These are phyloP conservation scores for Ardeotis arabs DNA, from an alignment of 2,113 vertebrate species.

Conservation along the genomic window DNA sequence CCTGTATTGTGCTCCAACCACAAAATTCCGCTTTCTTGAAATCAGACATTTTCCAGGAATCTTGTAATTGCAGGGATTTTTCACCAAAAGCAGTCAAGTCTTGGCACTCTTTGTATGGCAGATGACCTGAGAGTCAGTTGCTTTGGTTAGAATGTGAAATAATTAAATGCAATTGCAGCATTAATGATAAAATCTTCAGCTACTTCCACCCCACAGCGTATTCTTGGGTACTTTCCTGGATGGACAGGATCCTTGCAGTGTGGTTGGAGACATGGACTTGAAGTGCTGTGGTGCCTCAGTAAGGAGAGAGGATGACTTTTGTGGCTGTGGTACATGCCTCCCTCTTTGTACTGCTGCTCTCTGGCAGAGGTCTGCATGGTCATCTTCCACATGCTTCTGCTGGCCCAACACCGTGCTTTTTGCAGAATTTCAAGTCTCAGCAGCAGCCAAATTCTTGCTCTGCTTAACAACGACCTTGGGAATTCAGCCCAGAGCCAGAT, in stretches of 20 bases:
- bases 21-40: slow-evolving; percentile 5
- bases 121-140: background rate
- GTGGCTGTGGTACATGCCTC: fast-evolving
- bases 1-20: background rate
- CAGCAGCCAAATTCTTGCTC: background rate
- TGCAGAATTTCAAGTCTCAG: background rate
- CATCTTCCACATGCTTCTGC: fast-evolving
- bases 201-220: background rate
- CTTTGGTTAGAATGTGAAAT: background rate
- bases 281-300: background rate
- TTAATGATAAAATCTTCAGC: background rate
- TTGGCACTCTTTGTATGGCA: background rate
- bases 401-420: fast-evolving
- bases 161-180: background rate
- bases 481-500: background rate
- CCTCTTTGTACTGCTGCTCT: fast-evolving
- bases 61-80: background rate
- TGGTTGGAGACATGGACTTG: background rate
- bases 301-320: background rate
- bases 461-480: slow-evolving; percentile 26
- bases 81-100: background rate
- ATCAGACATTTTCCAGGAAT: slow-evolving; percentile 25
- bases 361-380: background rate
- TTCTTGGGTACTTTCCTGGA: background rate
- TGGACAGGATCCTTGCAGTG: background rate